Conservation (phyloP, 2,113 vertebrate species). For the Callocephalon fimbriatum region DNA sequence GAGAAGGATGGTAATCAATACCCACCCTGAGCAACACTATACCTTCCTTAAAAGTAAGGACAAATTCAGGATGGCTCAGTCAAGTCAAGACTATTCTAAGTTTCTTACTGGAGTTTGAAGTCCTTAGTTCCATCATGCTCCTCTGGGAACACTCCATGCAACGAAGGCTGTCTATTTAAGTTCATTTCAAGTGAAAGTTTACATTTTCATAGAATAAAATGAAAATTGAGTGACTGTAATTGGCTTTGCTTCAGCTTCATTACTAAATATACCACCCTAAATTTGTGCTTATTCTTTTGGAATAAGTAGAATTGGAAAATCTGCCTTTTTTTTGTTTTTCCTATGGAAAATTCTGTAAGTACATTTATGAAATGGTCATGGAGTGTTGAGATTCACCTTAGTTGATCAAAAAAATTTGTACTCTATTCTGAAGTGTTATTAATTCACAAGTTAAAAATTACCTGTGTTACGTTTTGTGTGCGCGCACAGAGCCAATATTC, state of each 20-base stretch:
- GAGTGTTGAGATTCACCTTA: background rate
- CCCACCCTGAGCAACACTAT: background rate
- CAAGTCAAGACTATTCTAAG: background rate
- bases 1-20: background rate
- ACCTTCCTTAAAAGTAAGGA: background rate
- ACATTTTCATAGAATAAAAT: background rate
- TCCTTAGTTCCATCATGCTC: background rate
- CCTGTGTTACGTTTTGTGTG: rapidly evolving
- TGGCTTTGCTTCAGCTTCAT: background rate
- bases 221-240: background rate
- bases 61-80: background rate
- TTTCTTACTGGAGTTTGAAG: background rate
- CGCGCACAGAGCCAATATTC: background rate
- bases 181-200: background rate
- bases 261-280: background rate
- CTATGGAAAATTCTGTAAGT: background rate
- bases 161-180: background rate
- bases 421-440: background rate
- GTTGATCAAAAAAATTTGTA: background rate
- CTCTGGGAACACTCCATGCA: background rate
- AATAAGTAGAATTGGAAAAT: background rate
- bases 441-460: background rate
- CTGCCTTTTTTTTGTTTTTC: background rate
- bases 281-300: background rate
- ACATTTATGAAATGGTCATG: background rate